Percentiles rank a stretch among this genome's conserved stretches.
Evolutionary conservation across 2,888 invertebrate species (phyloP).

Genomic region (Xestoiulus laeticollis): DNA sequence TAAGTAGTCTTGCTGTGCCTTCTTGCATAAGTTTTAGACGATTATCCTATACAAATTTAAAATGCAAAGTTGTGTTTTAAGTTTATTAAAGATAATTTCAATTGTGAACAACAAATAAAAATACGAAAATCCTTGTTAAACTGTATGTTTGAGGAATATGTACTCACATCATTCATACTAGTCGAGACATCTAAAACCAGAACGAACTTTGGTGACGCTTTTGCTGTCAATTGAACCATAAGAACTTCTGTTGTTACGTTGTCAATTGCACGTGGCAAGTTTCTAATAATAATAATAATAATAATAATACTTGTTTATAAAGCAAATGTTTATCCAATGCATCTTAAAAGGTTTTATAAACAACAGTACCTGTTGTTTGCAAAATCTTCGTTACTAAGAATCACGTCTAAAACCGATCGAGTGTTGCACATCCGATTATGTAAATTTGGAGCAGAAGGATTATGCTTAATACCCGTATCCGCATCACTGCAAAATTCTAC

Average conservation of each 20-base stretch:
- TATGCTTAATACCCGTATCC: background rate
- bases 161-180: background rate
- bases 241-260: background rate
- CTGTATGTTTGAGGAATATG: too few relatives aligned
- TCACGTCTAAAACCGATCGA: background rate
- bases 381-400: constrained; percentile 9
- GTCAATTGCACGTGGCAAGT: background rate
- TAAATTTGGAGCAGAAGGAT: background rate
- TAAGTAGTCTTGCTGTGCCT: background rate
- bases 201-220: background rate
- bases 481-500: background rate
- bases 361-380: background rate
- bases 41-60: background rate
- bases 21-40: background rate
- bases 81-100: too few relatives aligned
- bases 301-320: too few relatives aligned
- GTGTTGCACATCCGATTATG: constrained; percentile 30
- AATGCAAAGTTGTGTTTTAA: background rate
- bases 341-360: too few relatives aligned
- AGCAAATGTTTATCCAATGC: background rate
- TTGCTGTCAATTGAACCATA: background rate
- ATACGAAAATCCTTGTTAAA: too few relatives aligned
- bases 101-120: too few relatives aligned
- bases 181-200: background rate
- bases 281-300: too few relatives aligned